A percentile compares a stretch with the other conserved stretches of the same genome.
These are phyloP conservation scores for Trachythela sp. DNA, from an alignment of 64 coral and sea anemone genomes.

Conservation along the genomic window DNA sequence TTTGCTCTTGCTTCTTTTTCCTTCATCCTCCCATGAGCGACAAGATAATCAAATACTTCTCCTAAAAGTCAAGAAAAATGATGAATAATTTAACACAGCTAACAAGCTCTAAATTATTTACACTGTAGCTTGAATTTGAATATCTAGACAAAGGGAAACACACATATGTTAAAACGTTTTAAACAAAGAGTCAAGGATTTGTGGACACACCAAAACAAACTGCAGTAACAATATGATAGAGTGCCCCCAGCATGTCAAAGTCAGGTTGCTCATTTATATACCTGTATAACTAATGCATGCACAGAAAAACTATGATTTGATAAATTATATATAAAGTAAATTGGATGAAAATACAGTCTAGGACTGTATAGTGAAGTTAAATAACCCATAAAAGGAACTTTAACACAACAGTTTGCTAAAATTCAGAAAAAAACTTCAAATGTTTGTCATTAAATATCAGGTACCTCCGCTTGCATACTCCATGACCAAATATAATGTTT, in stretches of 20 bases:
- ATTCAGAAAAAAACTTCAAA: not conserved
- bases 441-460: not conserved
- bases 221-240: not conserved
- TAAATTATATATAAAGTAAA: no score
- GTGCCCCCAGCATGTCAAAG: not conserved
- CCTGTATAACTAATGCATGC: no score
- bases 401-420: no score
- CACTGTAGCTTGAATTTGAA: not conserved
- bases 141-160: not conserved
- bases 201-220: not conserved
- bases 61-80: slow-evolving; percentile 45
- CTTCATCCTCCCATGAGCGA: slow-evolving; percentile 97
- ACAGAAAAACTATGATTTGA: no score
- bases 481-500: slow-evolving; percentile 93
- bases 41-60: slow-evolving; percentile 98
- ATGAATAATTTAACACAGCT: not conserved
- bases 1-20: slow-evolving; percentile 98
- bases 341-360: no score
- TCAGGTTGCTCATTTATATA: not conserved
- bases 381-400: no score
- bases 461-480: slow-evolving; percentile 99
- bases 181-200: not conserved
- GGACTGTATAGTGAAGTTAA: no score
- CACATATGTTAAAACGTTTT: not conserved
- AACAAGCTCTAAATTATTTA: not conserved